Evolutionary conservation across 2,113 vertebrate species (phyloP).

Genomic region (Proterorhinus semilunaris): DNA sequence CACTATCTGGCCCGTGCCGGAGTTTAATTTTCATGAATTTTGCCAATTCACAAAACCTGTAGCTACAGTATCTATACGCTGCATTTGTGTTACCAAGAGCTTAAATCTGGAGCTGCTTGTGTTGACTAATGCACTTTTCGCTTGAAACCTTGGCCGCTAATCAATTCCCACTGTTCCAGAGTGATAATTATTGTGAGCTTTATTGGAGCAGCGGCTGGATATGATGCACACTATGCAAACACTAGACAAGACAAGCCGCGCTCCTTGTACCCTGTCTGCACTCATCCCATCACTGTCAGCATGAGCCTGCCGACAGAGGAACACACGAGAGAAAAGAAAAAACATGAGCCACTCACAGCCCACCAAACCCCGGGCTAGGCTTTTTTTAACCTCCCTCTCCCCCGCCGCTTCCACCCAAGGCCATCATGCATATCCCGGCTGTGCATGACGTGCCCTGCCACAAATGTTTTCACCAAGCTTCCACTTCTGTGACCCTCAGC

Average conservation of each 20-base stretch:
- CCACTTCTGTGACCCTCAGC: constrained; percentile 81
- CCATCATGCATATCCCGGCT: constrained; percentile 71
- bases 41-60: background rate
- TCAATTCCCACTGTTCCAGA: constrained; percentile 69
- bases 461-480: constrained; percentile 84
- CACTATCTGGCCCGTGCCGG: background rate
- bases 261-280: constrained; percentile 72
- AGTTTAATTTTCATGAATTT: background rate
- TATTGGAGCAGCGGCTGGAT: constrained; percentile 50
- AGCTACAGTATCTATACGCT: background rate
- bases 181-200: constrained; percentile 65
- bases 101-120: background rate
- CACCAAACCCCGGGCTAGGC: constrained; percentile 82
- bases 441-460: constrained; percentile 81
- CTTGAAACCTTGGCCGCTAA: constrained; percentile 56
- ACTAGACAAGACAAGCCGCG: constrained; percentile 77
- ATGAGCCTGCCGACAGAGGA: constrained; percentile 44
- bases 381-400: constrained; percentile 59
- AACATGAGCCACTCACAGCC: constrained; percentile 71
- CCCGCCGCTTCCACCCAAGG: constrained; percentile 56
- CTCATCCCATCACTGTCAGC: constrained; percentile 72
- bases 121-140: constrained; percentile 9
- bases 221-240: constrained; percentile 71
- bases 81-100: background rate
- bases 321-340: constrained; percentile 4